Evolutionary conservation across 2,888 invertebrate species (phyloP).

Genomic region (Xanthorhoe spadicearia): DNA sequence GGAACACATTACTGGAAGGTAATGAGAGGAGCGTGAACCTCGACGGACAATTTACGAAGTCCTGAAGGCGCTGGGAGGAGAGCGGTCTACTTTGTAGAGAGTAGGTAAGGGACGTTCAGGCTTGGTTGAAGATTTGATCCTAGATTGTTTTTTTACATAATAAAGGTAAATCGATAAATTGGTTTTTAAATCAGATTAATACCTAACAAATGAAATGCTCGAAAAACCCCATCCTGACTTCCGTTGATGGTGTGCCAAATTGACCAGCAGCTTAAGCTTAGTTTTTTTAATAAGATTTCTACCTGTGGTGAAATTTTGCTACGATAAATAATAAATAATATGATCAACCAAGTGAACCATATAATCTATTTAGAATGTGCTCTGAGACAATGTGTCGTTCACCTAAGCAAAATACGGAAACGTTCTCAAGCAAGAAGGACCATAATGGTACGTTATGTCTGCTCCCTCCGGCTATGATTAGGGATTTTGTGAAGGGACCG

Average conservation of each 20-base stretch:
- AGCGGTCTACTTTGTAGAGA: conserved; percentile 5
- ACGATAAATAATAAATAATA: background rate
- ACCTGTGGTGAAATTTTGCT: background rate
- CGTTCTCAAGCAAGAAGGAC: conserved; percentile 35
- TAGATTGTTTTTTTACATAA: background rate
- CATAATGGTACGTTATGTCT: conserved; percentile 37
- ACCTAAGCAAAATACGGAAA: conserved; percentile 29
- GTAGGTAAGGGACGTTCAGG: conserved; percentile 6
- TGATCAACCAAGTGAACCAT: background rate
- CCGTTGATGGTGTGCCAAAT: background rate
- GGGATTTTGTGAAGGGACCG: conserved; percentile 61
- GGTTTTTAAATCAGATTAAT: background rate
- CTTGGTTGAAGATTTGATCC: background rate
- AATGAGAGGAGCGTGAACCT: conserved; percentile 80
- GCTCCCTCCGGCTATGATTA: conserved; percentile 62
- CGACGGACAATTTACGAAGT: conserved; percentile 75
- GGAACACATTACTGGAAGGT: conserved; percentile 77
- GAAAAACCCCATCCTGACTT: background rate
- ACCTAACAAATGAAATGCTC: background rate
- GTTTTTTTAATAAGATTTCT: background rate
- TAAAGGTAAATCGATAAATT: background rate
- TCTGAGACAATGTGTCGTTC: conserved; percentile 23
- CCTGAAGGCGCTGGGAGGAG: conserved; percentile 70
- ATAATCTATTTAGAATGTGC: conserved; percentile 8
- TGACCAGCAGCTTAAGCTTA: background rate